These are phyloP conservation scores for Cepphus grylle DNA, from an alignment of 2,113 vertebrate species.

Conservation along the genomic window DNA sequence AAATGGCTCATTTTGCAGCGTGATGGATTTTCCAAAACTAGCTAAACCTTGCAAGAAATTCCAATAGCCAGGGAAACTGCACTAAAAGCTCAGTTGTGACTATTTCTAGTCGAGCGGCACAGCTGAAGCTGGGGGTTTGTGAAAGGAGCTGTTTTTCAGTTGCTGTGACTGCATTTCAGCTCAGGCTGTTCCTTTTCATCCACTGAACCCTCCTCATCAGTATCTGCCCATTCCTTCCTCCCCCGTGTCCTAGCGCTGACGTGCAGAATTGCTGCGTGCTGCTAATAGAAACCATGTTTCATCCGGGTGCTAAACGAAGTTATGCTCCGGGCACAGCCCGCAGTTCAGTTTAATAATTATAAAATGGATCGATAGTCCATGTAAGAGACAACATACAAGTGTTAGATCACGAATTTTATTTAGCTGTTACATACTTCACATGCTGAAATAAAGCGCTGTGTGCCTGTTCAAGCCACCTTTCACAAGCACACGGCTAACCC, in stretches of 20 bases:
- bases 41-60: neutral
- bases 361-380: neutral
- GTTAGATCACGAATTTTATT: neutral
- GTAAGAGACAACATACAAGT: neutral
- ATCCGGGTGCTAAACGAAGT: neutral
- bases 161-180: neutral
- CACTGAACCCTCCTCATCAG: neutral
- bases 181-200: neutral
- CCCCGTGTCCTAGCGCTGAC: neutral
- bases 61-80: neutral
- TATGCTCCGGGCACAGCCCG: neutral
- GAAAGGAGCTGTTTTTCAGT: neutral
- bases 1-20: neutral
- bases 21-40: neutral
- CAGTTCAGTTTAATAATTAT: neutral
- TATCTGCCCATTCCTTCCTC: neutral
- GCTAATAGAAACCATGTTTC: neutral
- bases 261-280: neutral
- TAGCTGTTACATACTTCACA: neutral
- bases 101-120: neutral
- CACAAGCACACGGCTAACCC: fast-evolving
- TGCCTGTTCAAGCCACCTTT: neutral
- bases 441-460: neutral
- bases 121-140: neutral
- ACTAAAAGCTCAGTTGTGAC: neutral